phyloP scores from a whole-genome alignment of 2,797 vertebrate genomes.

The Amblyraja radiata region DNA sequence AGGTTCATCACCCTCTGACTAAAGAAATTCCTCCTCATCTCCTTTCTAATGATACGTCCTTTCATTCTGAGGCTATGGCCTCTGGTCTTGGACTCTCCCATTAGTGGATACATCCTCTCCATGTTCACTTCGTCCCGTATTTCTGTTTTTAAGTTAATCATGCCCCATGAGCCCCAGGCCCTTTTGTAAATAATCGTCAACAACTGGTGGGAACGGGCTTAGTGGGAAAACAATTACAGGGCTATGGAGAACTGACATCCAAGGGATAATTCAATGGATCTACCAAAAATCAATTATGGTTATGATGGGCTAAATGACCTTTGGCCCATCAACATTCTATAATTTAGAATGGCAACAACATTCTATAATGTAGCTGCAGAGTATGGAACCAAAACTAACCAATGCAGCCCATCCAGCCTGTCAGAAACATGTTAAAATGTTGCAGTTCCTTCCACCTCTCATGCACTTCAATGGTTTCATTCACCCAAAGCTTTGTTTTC shows the following conservation, averaged over 20 bases:
- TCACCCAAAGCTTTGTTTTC: not conserved
- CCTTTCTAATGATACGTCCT: too few relatives aligned
- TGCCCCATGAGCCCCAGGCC: too few relatives aligned
- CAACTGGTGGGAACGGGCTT: not conserved
- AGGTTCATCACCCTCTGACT: too few relatives aligned
- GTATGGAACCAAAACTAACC: not conserved
- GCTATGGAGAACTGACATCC: not conserved
- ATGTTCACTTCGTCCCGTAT: too few relatives aligned
- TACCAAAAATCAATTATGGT: too few relatives aligned
- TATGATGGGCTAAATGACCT: not conserved
- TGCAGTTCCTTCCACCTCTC: not conserved
- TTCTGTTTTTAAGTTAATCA: too few relatives aligned
- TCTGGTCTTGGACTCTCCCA: too few relatives aligned
- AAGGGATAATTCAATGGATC: not conserved
- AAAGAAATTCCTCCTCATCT: too few relatives aligned
- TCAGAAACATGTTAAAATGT: conserved; percentile 1
- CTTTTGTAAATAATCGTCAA: not conserved
- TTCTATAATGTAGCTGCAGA: not conserved
- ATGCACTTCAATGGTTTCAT: not conserved
- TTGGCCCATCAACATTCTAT: not conserved
- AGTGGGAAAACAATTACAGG: not conserved
- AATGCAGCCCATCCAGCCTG: not conserved
- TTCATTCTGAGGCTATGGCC: too few relatives aligned
- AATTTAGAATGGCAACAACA: too few relatives aligned
- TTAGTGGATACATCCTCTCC: too few relatives aligned